Percentiles rank a stretch among this genome's conserved stretches.
phyloP scores from a whole-genome alignment of 30 jellyfish, hydroid and myxozoan genomes.

The Aurelia aurita complex sp. Pacific region DNA sequence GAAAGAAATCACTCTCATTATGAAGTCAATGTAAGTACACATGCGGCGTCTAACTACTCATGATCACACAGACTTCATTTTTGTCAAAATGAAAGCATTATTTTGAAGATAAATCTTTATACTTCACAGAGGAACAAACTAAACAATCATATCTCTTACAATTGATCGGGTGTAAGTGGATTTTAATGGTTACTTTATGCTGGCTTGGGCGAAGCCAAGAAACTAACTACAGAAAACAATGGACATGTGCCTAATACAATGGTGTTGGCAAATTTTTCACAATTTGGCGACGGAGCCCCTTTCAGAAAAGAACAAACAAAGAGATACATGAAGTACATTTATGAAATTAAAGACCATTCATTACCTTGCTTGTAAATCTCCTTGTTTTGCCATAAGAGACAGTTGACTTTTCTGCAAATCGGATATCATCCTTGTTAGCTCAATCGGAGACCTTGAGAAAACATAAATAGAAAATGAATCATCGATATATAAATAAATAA shows the following conservation, averaged over 20 bases:
- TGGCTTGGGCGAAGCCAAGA: not conserved
- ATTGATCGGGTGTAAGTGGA: no score
- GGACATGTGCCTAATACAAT: not conserved
- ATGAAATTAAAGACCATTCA: not conserved
- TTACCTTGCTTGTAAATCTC: constrained; percentile 77
- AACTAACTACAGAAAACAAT: not conserved
- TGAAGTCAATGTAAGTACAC: no score
- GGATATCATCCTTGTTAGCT: constrained; percentile 76
- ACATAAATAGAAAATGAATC: not conserved
- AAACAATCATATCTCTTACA: no score
- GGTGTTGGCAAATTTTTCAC: not conserved
- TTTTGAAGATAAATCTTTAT: no score
- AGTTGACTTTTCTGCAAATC: constrained; percentile 80
- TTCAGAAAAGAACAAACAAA: not conserved
- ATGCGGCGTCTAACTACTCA: no score
- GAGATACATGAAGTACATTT: not conserved
- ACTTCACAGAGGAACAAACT: no score
- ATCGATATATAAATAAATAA: no score
- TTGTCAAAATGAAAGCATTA: no score
- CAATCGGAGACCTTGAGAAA: constrained; percentile 73
- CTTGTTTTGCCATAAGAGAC: constrained; percentile 54
- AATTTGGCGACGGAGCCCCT: no score
- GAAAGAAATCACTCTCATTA: no score
- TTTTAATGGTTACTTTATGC: not conserved
- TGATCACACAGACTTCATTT: no score